Evolutionary conservation across 2,113 vertebrate species (phyloP), one percentile per base, ranked within the genome.

Genomic region (Pedetes capensis): DNA sequence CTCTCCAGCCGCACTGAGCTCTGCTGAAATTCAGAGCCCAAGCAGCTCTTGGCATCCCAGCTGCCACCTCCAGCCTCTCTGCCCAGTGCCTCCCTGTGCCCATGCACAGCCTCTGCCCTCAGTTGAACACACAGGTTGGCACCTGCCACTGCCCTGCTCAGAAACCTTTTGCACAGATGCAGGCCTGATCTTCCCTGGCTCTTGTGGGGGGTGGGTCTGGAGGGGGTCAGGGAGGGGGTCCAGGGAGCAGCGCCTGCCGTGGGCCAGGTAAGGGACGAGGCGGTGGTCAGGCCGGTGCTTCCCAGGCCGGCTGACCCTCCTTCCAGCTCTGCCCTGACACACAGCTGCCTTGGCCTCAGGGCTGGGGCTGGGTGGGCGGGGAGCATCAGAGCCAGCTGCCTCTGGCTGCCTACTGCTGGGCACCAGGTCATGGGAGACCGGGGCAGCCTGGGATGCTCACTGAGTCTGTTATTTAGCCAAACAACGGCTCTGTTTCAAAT

Each of bases 401-500:
- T 49, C 51, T 51, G 53, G 80, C 71, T 25, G 66, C 14, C 57
- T 57, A 68, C 29, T 34, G 9, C 8, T 17, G 42, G 49, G 37
- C n/a, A 61, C 22, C 6, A 27, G 18, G 59, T 57, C 53, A 22
- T 8, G 27, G 59, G 71, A 51, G 13, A 18, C 12, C 44, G 12
- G 66, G 8, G 42, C 71, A 68, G 18, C 22, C n/a, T 29, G 44
- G 49, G 57, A 83, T 80, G 51, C 34, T 61, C 12, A n/a, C 42
- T 57, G 8, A 34, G 17, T 87, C 84, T 47, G 16, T 75, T 83
- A 57, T 11, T 63, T 44, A 68, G 13, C 71, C 84, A 79, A 61
- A 37, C 37, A 25, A 51, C 68, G 79, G 13, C 55, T 72, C 18
- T 80, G 68, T 91, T 97, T 96, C 94, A 86, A 23, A 27, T 25